Evolutionary conservation across 2,888 invertebrate species (phyloP), one percentile per base, ranked within the genome.

Genomic region (Drosophila colorata): DNA sequence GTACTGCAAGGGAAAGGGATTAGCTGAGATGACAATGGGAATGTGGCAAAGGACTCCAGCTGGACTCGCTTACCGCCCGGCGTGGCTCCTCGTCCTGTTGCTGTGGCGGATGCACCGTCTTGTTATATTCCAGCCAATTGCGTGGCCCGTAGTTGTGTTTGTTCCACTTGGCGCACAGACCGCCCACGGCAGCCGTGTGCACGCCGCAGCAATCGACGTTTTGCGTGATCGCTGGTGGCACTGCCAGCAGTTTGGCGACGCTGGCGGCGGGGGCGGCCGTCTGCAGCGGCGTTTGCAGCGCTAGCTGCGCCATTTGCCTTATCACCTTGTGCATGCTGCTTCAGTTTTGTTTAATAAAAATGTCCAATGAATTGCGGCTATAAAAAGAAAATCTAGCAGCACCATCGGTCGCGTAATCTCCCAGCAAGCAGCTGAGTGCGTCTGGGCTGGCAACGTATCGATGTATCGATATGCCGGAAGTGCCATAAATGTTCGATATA

Each of bases 41-140:
- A 13, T 33, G 33, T 4, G 1, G 33, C 13, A 13, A 13, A 33
- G 4, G 13, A 1, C 13, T 13, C 1, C 31, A 2, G 11, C 1
- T 31, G 2, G 11, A 16, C 11, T 58, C 8, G 1, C 95, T 95
- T 94, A 98, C 98, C 16, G 98, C 98, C 48, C 96, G 97, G 90
- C 98, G 93, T 37, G 94, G 94, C 89, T 95, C 94, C 90, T 95
- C 95, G 91, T 98, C 97, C 2, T 94, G 94, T 13, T 94, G 93
- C 92, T 96, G 96, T 25, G 98, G 97, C 18, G 97, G 96, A 93
- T 95, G 97, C 7, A 98, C 93, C 83, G 94, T 94, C 57, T 96
- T 94, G 92, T 98, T 98, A 76, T 95, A 93, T 14, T 90, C 79
- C 61, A 95, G 78, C 94, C 96, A 97, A 44, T 92, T 93, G 67